phyloP scores from a whole-genome alignment of 1,140 invertebrate genomes.

The Procambarus virginalis region DNA sequence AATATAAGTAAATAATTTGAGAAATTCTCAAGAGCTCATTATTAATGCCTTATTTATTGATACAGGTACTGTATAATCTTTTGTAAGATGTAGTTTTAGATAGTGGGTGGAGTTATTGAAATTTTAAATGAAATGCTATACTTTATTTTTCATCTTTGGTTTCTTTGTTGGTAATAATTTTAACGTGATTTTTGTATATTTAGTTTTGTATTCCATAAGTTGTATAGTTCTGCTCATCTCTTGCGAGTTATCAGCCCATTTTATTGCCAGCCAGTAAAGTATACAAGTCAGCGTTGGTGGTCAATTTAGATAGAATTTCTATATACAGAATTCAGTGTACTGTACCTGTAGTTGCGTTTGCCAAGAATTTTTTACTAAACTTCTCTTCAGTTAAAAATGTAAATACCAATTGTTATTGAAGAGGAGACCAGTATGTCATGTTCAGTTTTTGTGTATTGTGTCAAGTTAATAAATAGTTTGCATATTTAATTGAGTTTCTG shows the following conservation, averaged over 20 bases:
- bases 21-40: background rate
- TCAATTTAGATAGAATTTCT: background rate
- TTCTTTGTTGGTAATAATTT: background rate
- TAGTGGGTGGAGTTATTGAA: background rate
- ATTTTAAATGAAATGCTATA: background rate
- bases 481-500: background rate
- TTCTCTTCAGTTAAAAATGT: background rate
- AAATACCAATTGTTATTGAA: background rate
- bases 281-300: background rate
- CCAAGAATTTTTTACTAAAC: background rate
- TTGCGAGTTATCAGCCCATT: background rate
- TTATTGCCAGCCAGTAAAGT: background rate
- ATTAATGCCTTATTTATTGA: conserved; percentile 13
- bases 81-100: background rate
- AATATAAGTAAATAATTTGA: background rate
- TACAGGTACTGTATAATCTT: background rate
- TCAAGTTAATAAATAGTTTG: background rate
- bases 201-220: background rate
- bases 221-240: background rate
- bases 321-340: background rate
- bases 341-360: background rate
- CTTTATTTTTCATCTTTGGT: background rate
- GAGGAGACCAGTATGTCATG: background rate
- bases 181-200: background rate
- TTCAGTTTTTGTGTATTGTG: background rate